Evolutionary conservation across 1,140 invertebrate species (phyloP), one percentile per base, ranked within the genome.

Genomic region (Brachionus koreanus): DNA sequence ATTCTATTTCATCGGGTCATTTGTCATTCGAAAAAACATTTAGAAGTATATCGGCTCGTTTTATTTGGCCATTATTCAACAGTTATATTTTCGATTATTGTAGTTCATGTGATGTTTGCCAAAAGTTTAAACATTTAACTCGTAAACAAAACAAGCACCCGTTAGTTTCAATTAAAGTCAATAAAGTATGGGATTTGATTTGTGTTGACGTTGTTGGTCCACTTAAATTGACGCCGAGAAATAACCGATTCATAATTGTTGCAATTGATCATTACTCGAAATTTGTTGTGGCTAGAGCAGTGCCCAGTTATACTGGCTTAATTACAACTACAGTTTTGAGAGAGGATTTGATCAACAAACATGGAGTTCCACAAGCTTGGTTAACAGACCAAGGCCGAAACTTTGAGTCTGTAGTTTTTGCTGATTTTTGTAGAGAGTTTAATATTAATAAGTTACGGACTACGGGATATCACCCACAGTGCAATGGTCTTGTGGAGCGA

Each of bases 381-480:
- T 82, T 83, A 33, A 57, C 49, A 23, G 84, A 85, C 42, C 81
- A 83, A 74, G 84, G 84, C 13, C 83, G 43, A 39, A 82, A 85
- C 52, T 85, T 84, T 43, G 69, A 84, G 23, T 83, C 65, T 9
- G 72, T 83, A 19, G 5, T 85, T 9, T 72, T 84, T 33, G 33
- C 83, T 37, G 16, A 85, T 63, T 67, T 85, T 12, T 75, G 83
- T 42, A 29, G 42, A 37, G 10, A 83, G 16, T 43, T 85, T 19
- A 67, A 82, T 23, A 84, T 85, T n/a, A 19, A 83, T 0, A 83
- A 85, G 13, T 74, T 81, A 3, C 19, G 39, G 23, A 83, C 85
- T 0, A 84, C 84, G 10, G n/a, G 84, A 13, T 85, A 84, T 49
- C 84, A 84, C 42, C 85, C 85, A n/a, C 29, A 29, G 29, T 29